Conservation (phyloP, 2,797 vertebrate genomes). For the Zenarchopterus dispar region DNA sequence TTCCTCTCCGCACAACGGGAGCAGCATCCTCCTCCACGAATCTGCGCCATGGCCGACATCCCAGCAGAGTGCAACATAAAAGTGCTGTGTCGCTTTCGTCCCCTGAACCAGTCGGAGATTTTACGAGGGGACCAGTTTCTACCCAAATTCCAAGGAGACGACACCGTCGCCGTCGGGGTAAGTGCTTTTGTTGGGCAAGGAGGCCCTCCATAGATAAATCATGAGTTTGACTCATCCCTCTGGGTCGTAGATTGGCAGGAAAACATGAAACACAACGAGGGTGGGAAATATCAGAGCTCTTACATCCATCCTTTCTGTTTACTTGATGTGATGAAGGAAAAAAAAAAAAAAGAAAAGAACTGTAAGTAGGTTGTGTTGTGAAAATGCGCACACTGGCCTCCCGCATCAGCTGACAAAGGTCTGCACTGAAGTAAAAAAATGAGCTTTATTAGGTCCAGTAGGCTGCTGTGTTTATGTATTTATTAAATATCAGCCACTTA, state of each 20-base stretch:
- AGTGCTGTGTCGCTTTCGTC: conserved; percentile 94
- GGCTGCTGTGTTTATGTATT: no score
- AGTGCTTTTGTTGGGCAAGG: conserved; percentile 69
- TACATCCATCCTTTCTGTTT: no score
- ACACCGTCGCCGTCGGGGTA: conserved; percentile 91
- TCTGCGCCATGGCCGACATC: conserved; percentile 88
- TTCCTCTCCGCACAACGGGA: conserved; percentile 25
- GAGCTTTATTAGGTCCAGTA: no score
- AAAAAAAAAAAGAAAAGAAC: conserved; percentile 1
- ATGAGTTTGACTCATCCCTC: conserved; percentile 41
- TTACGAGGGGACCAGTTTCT: conserved; percentile 91
- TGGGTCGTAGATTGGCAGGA: conserved; percentile 3
- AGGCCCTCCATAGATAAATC: conserved; percentile 72
- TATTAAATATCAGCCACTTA: no score
- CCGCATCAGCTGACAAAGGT: conserved; percentile 40
- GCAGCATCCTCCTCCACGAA: conserved; percentile 44
- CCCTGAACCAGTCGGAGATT: conserved; percentile 92
- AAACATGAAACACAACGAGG: not conserved
- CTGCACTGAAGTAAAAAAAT: not conserved
- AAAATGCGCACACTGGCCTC: conserved; percentile 54
- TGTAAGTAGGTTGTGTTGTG: conserved; percentile 2
- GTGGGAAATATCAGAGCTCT: no score
- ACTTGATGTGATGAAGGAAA: not conserved
- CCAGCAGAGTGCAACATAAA: conserved; percentile 93
- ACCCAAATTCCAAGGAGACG: conserved; percentile 91